A percentile compares a stretch with the other conserved stretches of the same genome.
phyloP scores from a whole-genome alignment of 2,113 vertebrate species.

The Pluvialis apricaria region DNA sequence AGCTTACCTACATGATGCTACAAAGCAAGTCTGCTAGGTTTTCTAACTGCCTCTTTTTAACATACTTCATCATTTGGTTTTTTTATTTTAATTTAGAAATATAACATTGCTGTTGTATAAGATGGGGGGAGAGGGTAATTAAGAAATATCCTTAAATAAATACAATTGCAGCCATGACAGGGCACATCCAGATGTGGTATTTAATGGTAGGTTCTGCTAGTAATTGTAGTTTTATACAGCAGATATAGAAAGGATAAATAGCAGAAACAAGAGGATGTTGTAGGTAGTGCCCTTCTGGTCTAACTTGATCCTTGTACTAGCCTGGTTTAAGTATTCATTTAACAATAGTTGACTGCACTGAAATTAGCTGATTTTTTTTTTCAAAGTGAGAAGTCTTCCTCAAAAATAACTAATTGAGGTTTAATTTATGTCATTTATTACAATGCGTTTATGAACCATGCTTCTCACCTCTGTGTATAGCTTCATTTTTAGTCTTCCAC shows the following conservation, averaged over 20 bases:
- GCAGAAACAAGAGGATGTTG: neutral
- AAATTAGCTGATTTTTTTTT: neutral
- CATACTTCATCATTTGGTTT: neutral
- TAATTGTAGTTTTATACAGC: neutral
- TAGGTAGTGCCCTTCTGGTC: neutral
- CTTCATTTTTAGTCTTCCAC: neutral
- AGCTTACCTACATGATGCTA: neutral
- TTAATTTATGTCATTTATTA: neutral
- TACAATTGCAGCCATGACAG: neutral
- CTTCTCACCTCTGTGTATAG: neutral
- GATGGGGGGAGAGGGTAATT: neutral
- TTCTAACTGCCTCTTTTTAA: neutral
- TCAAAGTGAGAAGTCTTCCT: neutral
- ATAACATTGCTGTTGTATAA: neutral
- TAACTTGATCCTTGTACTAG: neutral
- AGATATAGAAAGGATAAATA: neutral
- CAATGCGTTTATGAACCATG: neutral
- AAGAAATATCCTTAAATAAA: neutral
- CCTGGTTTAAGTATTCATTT: neutral
- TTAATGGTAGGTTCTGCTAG: neutral
- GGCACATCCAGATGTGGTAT: neutral
- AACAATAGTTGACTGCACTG: neutral
- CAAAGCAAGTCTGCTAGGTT: neutral
- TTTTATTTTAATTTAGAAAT: neutral
- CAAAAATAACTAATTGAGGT: neutral